Evolutionary conservation across 2,888 invertebrate species (phyloP).

Genomic region (Drosophila demipolita): DNA sequence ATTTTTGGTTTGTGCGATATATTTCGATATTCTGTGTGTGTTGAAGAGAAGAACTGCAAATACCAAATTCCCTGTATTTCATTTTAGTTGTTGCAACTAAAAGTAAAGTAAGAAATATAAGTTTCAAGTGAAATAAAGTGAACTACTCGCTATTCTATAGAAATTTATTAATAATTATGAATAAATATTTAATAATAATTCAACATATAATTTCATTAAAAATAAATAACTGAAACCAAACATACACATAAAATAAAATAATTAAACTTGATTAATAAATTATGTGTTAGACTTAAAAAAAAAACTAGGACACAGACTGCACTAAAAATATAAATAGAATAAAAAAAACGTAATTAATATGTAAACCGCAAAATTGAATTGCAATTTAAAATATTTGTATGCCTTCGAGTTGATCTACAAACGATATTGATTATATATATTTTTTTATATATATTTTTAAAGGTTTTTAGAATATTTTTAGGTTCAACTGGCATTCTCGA

Average conservation of each 20-base stretch:
- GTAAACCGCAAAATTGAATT: background rate
- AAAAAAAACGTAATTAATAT: background rate
- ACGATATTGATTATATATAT: too few relatives aligned
- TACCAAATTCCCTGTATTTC: background rate
- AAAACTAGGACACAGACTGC: background rate
- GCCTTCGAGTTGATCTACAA: too few relatives aligned
- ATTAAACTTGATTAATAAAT: background rate
- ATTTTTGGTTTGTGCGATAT: constrained; percentile 24
- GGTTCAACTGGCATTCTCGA: constrained; percentile 29
- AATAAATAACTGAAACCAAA: background rate
- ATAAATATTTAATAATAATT: background rate
- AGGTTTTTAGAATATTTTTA: constrained; percentile 4
- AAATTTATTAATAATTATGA: background rate
- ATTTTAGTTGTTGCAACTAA: background rate
- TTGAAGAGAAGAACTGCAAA: too few relatives aligned
- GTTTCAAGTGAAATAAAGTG: background rate
- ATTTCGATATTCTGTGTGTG: background rate
- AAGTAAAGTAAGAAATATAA: background rate
- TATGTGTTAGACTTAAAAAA: background rate
- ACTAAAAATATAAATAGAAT: background rate
- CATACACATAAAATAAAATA: background rate
- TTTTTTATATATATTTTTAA: background rate
- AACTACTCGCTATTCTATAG: background rate
- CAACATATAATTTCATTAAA: too few relatives aligned
- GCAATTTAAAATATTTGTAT: background rate